Conservation (phyloP, 2,113 vertebrate genomes). For the Takifugu flavidus region DNA sequence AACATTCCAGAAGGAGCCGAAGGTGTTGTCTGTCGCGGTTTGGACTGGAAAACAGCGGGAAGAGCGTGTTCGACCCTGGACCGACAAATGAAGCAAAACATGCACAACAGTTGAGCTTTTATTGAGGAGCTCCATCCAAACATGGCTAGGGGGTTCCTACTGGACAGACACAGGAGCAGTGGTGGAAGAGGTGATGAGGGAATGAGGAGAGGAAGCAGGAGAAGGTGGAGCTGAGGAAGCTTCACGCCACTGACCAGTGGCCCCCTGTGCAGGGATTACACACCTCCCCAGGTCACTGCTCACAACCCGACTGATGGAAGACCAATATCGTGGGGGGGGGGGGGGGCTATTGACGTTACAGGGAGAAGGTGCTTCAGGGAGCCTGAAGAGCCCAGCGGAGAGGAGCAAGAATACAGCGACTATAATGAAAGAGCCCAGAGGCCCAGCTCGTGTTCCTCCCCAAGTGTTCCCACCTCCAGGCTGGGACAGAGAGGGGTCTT, state of each 20-base stretch:
- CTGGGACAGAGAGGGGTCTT: too few relatives aligned
- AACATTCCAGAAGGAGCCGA: constrained; percentile 8
- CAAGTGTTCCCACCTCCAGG: too few relatives aligned
- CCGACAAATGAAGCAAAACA: not conserved
- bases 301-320: not conserved
- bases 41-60: not conserved
- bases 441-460: not conserved
- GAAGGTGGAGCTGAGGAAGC: constrained; percentile 61
- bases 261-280: constrained; percentile 28
- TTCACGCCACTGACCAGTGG: constrained; percentile 24
- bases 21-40: not conserved
- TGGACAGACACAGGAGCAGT: not conserved
- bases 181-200: constrained; percentile 19
- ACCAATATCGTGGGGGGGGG: not conserved
- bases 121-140: not conserved
- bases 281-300: constrained; percentile 12
- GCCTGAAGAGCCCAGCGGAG: constrained; percentile 2
- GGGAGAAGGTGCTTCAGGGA: constrained; percentile 13
- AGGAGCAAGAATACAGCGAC: constrained; percentile 4
- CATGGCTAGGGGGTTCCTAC: too few relatives aligned
- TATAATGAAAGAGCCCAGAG: constrained; percentile 15
- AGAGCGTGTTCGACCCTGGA: constrained; percentile 8
- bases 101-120: not conserved
- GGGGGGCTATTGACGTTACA: not conserved
- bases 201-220: constrained; percentile 22